Evolutionary conservation across 2,797 vertebrate species (phyloP), one percentile per base, ranked within the genome.

Genomic region (Capromys pilorides): DNA sequence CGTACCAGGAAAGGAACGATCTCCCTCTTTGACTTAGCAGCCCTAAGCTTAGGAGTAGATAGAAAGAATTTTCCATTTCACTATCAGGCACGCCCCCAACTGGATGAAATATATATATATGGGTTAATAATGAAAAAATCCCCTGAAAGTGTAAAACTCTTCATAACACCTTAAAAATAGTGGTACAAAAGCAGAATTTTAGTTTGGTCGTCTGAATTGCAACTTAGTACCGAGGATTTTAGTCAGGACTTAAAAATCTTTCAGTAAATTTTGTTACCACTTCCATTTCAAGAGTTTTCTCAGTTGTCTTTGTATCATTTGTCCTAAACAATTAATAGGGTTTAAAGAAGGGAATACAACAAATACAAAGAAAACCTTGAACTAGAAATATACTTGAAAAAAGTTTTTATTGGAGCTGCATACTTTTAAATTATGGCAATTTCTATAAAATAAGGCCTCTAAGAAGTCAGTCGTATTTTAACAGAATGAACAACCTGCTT

Each of bases 1-100:
- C 95, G 90, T 62, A 96, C 92, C 94, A 97, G 94, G 86, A 97
- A 93, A 97, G 96, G 96, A 88, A 96, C 98, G 41, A 61, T 96
- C 96, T 95, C 64, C 66, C 64, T 95, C 10, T 95, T 91, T 96
- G 94, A 95, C 93, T 96, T 79, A 92, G 85, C 67, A 82, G 96
- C 94, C 86, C 81, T 69, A 97, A 95, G 95, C 95, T 96, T 96
- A 83, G 91, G 91, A 92, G 84, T 84, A 64, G 95, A 85, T 41
- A 94, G 41, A 91, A 88, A 94, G 4, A 12, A 80, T 78, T 91
- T 92, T 66, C 73, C 59, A 92, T 95, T 94, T 62, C 26, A 71
- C 83, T 96, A 95, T 71, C 96, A 96, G 94, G 95, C n/a, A 96
- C 92, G 94, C 96, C 96, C 95, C 94, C 97, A 86, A 39, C 94